Conservation (phyloP, 2,113 vertebrate genomes). For the Solea senegalensis region DNA sequence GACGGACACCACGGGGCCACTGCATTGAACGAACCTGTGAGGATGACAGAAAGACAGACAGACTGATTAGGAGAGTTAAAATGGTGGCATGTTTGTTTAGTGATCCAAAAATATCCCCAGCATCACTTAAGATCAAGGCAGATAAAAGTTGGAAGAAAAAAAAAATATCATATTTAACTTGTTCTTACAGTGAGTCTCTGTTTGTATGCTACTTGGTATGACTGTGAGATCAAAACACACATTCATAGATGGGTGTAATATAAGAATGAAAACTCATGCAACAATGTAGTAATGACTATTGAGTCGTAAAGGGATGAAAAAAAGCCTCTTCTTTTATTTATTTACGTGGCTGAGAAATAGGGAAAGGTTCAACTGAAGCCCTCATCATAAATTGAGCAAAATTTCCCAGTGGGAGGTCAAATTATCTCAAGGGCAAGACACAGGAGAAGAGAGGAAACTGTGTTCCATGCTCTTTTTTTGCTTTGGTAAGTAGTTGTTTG, state of each 20-base stretch:
- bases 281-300: too few species aligned
- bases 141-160: not conserved
- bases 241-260: too few species aligned
- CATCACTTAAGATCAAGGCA: conserved; percentile 32
- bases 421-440: conserved; percentile 31
- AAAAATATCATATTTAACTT: too few species aligned
- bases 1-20: conserved; percentile 77
- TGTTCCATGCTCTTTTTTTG: conserved; percentile 10
- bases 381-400: conserved; percentile 30
- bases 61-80: conserved; percentile 15
- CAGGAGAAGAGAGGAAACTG: conserved; percentile 2
- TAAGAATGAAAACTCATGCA: too few species aligned
- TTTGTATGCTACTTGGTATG: too few species aligned
- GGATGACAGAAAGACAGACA: not conserved
- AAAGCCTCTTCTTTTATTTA: too few species aligned
- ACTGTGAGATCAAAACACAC: too few species aligned
- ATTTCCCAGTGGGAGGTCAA: conserved; percentile 16
- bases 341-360: too few species aligned
- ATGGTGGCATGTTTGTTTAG: conserved; percentile 23
- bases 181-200: too few species aligned
- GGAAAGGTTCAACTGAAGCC: conserved; percentile 26
- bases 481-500: conserved; percentile 22
- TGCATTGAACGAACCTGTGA: conserved; percentile 77
- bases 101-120: conserved; percentile 29
- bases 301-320: too few species aligned